phyloP scores from a whole-genome alignment of 2,888 invertebrate genomes.

The Ichneumoninae sp. region DNA sequence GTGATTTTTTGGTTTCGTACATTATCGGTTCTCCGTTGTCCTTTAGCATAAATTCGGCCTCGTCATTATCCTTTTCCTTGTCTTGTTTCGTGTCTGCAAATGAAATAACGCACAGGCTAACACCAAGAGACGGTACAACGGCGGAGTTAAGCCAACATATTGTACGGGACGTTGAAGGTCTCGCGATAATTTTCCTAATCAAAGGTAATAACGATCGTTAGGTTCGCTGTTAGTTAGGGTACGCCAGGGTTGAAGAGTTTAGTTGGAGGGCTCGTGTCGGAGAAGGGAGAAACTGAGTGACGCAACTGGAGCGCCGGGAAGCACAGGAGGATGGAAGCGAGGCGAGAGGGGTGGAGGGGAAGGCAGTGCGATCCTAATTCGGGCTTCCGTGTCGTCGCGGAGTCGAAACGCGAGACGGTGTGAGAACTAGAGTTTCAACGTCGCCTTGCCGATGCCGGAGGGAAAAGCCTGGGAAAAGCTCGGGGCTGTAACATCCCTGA shows the following conservation, averaged over 20 bases:
- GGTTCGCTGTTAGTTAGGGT: slow-evolving; percentile 28
- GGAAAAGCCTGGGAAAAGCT: slow-evolving; percentile 29
- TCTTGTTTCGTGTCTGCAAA: slow-evolving; percentile 82
- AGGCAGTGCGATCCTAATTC: slow-evolving; percentile 44
- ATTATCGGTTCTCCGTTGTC: slow-evolving; percentile 80
- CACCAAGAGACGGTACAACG: slow-evolving; percentile 14
- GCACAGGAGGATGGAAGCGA: background rate
- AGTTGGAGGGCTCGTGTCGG: slow-evolving; percentile 33
- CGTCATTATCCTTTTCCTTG: slow-evolving; percentile 82
- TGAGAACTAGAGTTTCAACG: slow-evolving; percentile 40
- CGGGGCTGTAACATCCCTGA: background rate
- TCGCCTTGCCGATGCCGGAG: slow-evolving; percentile 44
- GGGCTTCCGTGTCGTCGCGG: slow-evolving; percentile 51
- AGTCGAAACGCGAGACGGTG: slow-evolving; percentile 49
- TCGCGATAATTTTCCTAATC: slow-evolving; percentile 56
- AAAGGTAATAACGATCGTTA: slow-evolving; percentile 55
- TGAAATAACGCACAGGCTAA: slow-evolving; percentile 71
- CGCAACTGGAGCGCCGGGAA: slow-evolving; percentile 15
- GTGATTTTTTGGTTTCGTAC: slow-evolving; percentile 75
- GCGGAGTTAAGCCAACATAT: background rate
- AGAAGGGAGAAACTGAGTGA: background rate
- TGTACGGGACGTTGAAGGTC: slow-evolving; percentile 19
- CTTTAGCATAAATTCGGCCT: slow-evolving; percentile 80
- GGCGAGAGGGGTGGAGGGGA: slow-evolving; percentile 19
- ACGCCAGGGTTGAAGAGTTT: slow-evolving; percentile 9